These are phyloP conservation scores for Ifrita kowaldi DNA, from an alignment of 2,113 vertebrate genomes.

Conservation along the genomic window DNA sequence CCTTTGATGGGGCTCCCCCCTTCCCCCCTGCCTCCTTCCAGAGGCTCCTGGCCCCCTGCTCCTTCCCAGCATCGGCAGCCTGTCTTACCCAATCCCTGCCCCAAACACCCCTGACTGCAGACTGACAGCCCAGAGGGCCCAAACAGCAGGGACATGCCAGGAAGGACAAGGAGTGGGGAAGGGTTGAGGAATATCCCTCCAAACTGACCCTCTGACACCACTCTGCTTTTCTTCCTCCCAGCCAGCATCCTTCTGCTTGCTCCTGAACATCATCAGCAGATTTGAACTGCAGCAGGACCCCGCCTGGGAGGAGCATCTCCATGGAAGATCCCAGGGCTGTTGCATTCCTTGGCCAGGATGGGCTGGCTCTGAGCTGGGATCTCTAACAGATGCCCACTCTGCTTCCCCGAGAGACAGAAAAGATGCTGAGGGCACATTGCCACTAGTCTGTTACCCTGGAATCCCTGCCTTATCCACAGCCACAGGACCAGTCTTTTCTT, in stretches of 20 bases:
- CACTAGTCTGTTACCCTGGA: not conserved
- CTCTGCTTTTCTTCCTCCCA: not conserved
- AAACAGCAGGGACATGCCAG: not conserved
- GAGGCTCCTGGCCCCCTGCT: not conserved
- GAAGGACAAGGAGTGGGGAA: not conserved
- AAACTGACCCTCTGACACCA: not conserved
- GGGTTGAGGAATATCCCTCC: not conserved
- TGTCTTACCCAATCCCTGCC: not conserved
- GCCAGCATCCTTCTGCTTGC: not conserved
- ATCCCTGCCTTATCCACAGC: not conserved
- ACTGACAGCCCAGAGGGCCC: not conserved
- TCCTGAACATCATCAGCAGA: not conserved
- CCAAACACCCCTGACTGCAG: not conserved
- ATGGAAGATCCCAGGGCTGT: not conserved
- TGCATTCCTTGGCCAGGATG: not conserved
- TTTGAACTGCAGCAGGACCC: not conserved
- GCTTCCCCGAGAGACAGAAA: not conserved
- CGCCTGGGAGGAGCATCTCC: not conserved
- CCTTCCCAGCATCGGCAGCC: accelerated
- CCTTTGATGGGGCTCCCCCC: not conserved
- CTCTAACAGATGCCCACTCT: not conserved
- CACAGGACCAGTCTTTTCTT: not conserved
- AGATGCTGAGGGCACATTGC: not conserved
- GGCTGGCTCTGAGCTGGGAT: not conserved
- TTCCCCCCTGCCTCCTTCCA: not conserved